phyloP scores from a whole-genome alignment of 2,113 vertebrate species.

The Rhadina sibilatrix region DNA sequence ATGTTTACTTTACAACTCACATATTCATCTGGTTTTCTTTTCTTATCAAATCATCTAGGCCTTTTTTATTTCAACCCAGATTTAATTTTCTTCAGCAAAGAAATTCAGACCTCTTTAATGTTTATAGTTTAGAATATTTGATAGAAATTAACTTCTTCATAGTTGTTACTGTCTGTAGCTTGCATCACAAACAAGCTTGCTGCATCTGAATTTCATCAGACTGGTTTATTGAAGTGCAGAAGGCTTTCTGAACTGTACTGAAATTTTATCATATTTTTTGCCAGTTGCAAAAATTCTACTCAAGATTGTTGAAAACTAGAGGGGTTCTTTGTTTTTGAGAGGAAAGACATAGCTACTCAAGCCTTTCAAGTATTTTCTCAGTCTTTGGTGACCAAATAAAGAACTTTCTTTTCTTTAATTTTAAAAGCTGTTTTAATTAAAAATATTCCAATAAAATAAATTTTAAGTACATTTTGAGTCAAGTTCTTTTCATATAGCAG shows the following conservation, averaged over 20 bases:
- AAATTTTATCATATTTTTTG: not conserved
- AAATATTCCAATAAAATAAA: not conserved
- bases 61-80: not conserved
- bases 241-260: not conserved
- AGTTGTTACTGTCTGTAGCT: not conserved
- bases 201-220: not conserved
- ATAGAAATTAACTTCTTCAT: not conserved
- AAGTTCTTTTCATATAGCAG: not conserved
- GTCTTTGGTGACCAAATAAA: not conserved
- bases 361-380: not conserved
- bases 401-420: not conserved
- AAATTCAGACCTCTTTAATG: not conserved
- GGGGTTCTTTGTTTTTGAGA: accelerated
- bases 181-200: not conserved
- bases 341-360: not conserved
- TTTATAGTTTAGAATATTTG: not conserved
- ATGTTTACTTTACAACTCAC: not conserved
- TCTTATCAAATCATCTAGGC: not conserved
- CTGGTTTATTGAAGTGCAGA: not conserved
- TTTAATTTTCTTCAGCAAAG: not conserved
- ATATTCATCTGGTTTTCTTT: not conserved
- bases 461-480: not conserved
- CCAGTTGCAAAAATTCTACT: not conserved
- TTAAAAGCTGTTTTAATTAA: not conserved
- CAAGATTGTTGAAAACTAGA: not conserved